These are phyloP conservation scores for Spondyliosoma cantharus DNA, from an alignment of 2,797 vertebrate genomes.

Conservation along the genomic window DNA sequence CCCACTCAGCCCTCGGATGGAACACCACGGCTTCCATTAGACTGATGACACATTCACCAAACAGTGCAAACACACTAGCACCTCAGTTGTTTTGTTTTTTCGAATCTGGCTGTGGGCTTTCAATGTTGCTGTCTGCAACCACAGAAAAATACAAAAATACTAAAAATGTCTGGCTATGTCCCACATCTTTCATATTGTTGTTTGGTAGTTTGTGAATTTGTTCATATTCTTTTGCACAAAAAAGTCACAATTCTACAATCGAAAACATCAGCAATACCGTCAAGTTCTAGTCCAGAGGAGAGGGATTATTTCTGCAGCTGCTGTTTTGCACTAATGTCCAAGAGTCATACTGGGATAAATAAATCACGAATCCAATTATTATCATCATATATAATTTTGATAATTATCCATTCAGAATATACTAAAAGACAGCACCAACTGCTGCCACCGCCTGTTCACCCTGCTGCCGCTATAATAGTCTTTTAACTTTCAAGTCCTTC, in stretches of 20 bases:
- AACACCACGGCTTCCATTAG: constrained; percentile 76
- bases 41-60: constrained; percentile 52
- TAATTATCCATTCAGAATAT: too few species aligned
- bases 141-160: constrained; percentile 16
- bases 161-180: background rate
- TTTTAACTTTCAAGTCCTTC: too few species aligned
- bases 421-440: too few species aligned
- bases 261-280: background rate
- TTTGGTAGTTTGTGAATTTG: background rate
- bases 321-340: constrained; percentile 13
- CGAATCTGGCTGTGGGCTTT: background rate
- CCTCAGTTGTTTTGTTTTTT: constrained; percentile 17
- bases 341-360: constrained; percentile 25
- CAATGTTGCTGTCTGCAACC: constrained; percentile 10
- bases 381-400: too few species aligned
- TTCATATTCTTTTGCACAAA: background rate
- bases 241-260: background rate
- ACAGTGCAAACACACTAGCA: constrained; percentile 29
- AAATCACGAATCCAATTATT: too few species aligned
- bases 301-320: constrained; percentile 1
- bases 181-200: background rate
- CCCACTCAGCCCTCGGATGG: constrained; percentile 38
- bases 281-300: constrained; percentile 3
- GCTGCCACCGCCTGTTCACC: too few species aligned
- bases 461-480: too few species aligned